Percentiles rank a stretch among this genome's conserved stretches.
phyloP scores from a whole-genome alignment of 2,113 vertebrate genomes.

The Symphodus melops region DNA sequence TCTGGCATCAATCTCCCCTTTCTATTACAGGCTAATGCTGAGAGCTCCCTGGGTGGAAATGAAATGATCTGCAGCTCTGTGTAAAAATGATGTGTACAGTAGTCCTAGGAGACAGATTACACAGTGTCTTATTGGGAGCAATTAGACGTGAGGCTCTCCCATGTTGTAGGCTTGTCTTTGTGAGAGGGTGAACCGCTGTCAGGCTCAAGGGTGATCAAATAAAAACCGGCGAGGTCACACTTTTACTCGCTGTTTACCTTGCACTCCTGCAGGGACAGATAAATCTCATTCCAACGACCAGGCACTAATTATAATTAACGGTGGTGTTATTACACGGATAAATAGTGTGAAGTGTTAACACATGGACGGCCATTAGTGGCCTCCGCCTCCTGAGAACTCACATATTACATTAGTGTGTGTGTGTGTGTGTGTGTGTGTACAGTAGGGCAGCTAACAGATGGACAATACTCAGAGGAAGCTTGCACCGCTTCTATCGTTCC shows the following conservation, averaged over 20 bases:
- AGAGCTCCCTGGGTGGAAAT: constrained; percentile 72
- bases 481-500: constrained; percentile 49
- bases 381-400: constrained; percentile 62
- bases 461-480: constrained; percentile 69
- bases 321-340: constrained; percentile 69
- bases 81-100: constrained; percentile 72
- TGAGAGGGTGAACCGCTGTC: constrained; percentile 56
- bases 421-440: constrained; percentile 68
- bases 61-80: constrained; percentile 78
- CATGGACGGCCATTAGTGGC: constrained; percentile 58
- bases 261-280: constrained; percentile 63
- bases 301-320: constrained; percentile 70
- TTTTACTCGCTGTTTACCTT: constrained; percentile 50
- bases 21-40: constrained; percentile 68
- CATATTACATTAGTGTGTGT: constrained; percentile 64
- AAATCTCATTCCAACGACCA: constrained; percentile 63
- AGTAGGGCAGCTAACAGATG: constrained; percentile 73
- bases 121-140: constrained; percentile 73
- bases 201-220: constrained; percentile 68
- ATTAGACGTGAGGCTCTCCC: constrained; percentile 78
- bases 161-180: constrained; percentile 63
- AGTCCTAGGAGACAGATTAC: constrained; percentile 71
- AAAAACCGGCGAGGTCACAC: constrained; percentile 62
- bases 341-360: constrained; percentile 70
- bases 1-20: constrained; percentile 68